Percentiles rank a stretch among this genome's conserved stretches.
Evolutionary conservation across 2,888 invertebrate species (phyloP).

Genomic region (Drosophila birchii): DNA sequence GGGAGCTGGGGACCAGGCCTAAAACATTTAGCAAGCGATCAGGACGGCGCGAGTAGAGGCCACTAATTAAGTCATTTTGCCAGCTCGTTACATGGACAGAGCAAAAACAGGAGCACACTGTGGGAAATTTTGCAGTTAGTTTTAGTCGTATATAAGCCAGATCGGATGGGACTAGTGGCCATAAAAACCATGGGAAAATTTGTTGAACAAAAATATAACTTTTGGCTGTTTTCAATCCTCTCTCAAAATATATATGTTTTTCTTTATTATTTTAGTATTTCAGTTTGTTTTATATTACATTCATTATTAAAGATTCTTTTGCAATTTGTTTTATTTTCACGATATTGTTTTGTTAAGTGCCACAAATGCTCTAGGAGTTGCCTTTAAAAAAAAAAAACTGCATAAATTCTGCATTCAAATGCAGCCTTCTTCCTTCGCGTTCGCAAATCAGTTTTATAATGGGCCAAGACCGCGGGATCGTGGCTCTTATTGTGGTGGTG

Average conservation of each 20-base stretch:
- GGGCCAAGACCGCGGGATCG: constrained; percentile 27
- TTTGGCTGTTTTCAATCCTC: no score
- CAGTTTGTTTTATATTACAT: no score
- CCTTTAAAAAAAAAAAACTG: constrained; percentile 47
- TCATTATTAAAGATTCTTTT: no score
- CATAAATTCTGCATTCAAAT: constrained; percentile 65
- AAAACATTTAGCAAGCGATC: constrained; percentile 47
- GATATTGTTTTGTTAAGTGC: constrained; percentile 11
- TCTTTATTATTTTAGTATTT: no score
- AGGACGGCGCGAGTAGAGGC: constrained; percentile 37
- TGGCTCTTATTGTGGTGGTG: constrained; percentile 1
- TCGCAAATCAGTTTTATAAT: constrained; percentile 78
- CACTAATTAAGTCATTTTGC: constrained; percentile 78
- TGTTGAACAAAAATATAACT: no score
- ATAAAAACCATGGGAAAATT: no score
- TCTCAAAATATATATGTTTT: no score
- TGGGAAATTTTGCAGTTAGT: background rate
- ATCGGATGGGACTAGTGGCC: no score
- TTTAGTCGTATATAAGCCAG: no score
- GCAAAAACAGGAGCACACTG: constrained; percentile 19
- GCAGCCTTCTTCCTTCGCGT: constrained; percentile 10
- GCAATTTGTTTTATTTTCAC: background rate
- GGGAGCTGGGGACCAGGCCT: constrained; percentile 13
- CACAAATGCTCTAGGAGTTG: constrained; percentile 29
- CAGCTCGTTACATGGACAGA: constrained; percentile 66